A percentile compares a stretch with the other conserved stretches of the same genome.
Conservation (phyloP, 2,888 invertebrate species). For the Tortricodes alternella region DNA sequence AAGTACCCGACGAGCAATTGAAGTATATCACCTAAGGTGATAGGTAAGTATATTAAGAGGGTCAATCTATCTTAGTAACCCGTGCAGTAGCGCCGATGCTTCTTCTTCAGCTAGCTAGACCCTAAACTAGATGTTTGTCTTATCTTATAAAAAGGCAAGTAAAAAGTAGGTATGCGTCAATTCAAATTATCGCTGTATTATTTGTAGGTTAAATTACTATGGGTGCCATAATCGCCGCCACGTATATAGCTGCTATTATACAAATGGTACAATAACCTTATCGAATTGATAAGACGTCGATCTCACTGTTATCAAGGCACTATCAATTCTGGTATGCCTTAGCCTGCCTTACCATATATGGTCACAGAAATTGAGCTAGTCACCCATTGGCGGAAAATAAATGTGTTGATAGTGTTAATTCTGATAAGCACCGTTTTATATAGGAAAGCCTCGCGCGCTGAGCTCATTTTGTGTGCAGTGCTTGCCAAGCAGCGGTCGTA, state of each 20-base stretch:
- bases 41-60: too few relatives aligned
- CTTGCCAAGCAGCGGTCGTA: conserved; percentile 67
- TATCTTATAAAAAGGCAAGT: too few relatives aligned
- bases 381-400: conserved; percentile 85
- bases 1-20: too few relatives aligned
- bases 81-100: too few relatives aligned
- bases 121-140: too few relatives aligned
- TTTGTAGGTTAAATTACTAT: too few relatives aligned
- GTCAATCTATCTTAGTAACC: too few relatives aligned
- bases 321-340: conserved; percentile 58
- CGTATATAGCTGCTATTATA: too few relatives aligned
- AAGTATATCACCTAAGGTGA: too few relatives aligned
- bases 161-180: too few relatives aligned
- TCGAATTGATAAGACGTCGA: conserved; percentile 6
- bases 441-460: conserved; percentile 75
- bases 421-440: conserved; percentile 81
- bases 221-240: conserved; percentile 9
- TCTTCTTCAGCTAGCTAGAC: too few relatives aligned
- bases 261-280: conserved; percentile 7
- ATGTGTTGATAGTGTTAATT: conserved; percentile 75
- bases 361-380: conserved; percentile 85
- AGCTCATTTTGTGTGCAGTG: conserved; percentile 72
- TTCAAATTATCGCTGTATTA: too few relatives aligned
- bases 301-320: conserved; percentile 58
- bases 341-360: conserved; percentile 87